A percentile compares a stretch with the other conserved stretches of the same genome.
phyloP scores from a whole-genome alignment of 1,140 invertebrate species.

The Panagrolaimus sp. region DNA sequence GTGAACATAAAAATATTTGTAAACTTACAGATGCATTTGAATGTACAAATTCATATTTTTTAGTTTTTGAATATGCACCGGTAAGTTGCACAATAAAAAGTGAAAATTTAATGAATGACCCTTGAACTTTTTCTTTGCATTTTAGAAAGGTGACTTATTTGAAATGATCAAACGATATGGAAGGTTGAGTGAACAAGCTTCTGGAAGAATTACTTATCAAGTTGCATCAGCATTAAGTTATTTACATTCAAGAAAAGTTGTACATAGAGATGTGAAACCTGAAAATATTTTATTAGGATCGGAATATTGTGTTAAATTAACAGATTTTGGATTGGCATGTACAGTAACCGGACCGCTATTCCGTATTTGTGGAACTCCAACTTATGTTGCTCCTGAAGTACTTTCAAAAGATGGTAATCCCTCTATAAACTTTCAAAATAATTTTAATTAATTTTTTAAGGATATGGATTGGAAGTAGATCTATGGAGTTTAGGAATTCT shows the following conservation, averaged over 20 bases:
- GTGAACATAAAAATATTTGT: constrained; percentile 38
- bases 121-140: too few species aligned
- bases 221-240: constrained; percentile 59
- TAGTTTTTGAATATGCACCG: constrained; percentile 43
- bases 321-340: constrained; percentile 61
- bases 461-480: constrained; percentile 44
- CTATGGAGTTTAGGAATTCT: constrained; percentile 45
- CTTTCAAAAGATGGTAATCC: constrained; percentile 24
- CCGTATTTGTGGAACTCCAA: constrained; percentile 44
- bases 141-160: constrained; percentile 40
- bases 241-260: constrained; percentile 59
- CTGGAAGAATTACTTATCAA: constrained; percentile 42
- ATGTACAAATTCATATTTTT: constrained; percentile 28
- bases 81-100: constrained; percentile 18
- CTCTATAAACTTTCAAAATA: too few species aligned
- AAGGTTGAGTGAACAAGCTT: constrained; percentile 23
- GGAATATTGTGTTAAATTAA: constrained; percentile 58
- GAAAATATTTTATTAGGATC: constrained; percentile 60
- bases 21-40: constrained; percentile 38
- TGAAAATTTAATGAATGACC: constrained; percentile 9
- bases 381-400: constrained; percentile 38
- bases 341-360: constrained; percentile 35
- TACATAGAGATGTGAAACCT: constrained; percentile 61
- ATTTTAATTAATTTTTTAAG: too few species aligned
- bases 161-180: constrained; percentile 37